These are phyloP conservation scores for Pitta sordida DNA, from an alignment of 2,113 vertebrate genomes.

Conservation along the genomic window DNA sequence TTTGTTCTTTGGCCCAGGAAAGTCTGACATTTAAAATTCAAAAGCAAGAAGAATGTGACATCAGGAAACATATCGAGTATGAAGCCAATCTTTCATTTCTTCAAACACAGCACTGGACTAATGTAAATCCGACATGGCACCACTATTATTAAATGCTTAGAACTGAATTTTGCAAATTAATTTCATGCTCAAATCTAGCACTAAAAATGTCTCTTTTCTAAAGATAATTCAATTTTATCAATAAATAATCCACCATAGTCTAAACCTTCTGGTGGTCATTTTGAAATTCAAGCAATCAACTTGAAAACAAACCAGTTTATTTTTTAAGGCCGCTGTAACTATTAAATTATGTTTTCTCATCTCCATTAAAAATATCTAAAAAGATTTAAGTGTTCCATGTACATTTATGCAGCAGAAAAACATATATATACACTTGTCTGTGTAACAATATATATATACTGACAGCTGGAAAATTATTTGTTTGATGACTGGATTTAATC, in stretches of 20 bases:
- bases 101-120: neutral
- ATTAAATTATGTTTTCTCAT: neutral
- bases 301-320: neutral
- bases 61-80: neutral
- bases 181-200: neutral
- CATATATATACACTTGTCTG: neutral
- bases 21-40: neutral
- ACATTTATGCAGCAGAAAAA: neutral
- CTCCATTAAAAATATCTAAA: neutral
- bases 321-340: neutral
- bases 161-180: neutral
- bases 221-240: neutral
- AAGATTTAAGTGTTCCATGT: neutral
- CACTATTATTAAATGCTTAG: neutral
- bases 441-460: neutral
- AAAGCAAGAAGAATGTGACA: neutral
- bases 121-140: neutral
- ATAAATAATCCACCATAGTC: neutral
- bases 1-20: conserved; percentile 1
- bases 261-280: neutral
- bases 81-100: neutral
- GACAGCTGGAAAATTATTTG: conserved; percentile 31
- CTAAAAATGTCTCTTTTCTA: neutral
- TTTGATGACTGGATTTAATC: conserved; percentile 18
- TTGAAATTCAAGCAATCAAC: neutral